Evolutionary conservation across 2,888 invertebrate genomes (phyloP), one percentile per base, ranked within the genome.

Genomic region (Alloscopus bannaensis): DNA sequence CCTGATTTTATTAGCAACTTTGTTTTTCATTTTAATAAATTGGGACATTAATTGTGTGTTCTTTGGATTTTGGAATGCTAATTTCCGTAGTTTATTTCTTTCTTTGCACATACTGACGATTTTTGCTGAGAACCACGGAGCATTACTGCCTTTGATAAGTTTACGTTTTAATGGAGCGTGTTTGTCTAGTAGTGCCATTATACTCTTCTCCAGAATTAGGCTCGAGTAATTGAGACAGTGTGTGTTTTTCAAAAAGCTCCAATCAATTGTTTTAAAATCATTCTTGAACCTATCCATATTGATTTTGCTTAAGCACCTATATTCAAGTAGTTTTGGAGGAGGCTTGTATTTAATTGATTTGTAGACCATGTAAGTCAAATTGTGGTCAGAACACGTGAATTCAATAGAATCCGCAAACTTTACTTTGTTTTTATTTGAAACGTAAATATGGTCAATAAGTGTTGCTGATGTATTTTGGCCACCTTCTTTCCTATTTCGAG

Each of bases 41-140:
- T 16, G 4, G 18, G 40, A 29, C 47, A 65, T 18, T n/a, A 8
- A 3, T 18, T 4, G 28, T n/a, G 29, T 18, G 2, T 6, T 18
- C 6, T 28, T 16, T 11, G 26, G 45, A 1, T 1, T 16, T 28
- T 65, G 11, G 1, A 22, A 4, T 8, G 65, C 65, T 2, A 11
- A 26, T 22, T 47, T 26, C 22, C 36, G 31, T 6, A 18, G 2
- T 20, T 11, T 60, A n/a, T 65, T 20, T 2, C 65, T 24, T 24
- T 65, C 20, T 65, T 28, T 47, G n/a, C 45, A 45, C 1, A 47
- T 1, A 8, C 18, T 6, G 6, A n/a, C 65, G 4, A 65, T 24
- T 29, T 65, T 50, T 3, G n/a, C 47, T n/a, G 40, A 11, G n/a
- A 65, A 11, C 65, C 65, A 65, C 2, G 65, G 65, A 16, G 65